These are phyloP conservation scores for Xerus rutilus DNA, from an alignment of 2,797 vertebrate species.

Conservation along the genomic window DNA sequence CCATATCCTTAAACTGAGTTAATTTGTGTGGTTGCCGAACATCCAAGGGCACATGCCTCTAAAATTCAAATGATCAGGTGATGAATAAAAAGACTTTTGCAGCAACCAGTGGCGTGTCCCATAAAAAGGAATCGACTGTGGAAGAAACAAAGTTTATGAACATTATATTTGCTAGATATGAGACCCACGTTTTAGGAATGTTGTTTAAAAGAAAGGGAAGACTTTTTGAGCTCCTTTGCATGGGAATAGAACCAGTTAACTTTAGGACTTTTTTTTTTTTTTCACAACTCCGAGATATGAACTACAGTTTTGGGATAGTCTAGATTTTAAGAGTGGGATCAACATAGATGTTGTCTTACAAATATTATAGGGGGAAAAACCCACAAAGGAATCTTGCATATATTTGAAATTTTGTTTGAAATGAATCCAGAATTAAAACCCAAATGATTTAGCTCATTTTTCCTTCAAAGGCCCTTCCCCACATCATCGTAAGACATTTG, in stretches of 20 bases:
- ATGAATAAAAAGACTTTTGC: too few relatives aligned
- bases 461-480: background rate
- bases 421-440: background rate
- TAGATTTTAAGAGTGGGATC: background rate
- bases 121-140: background rate
- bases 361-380: background rate
- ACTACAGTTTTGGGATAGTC: background rate
- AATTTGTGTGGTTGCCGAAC: background rate
- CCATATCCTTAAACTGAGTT: background rate
- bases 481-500: background rate
- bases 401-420: constrained; percentile 32
- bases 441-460: background rate
- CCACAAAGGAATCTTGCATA: background rate
- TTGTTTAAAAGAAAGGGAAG: background rate
- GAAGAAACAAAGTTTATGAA: background rate
- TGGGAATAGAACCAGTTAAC: background rate
- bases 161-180: background rate
- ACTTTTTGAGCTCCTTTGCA: background rate
- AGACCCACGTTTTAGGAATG: background rate
- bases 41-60: background rate
- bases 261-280: background rate
- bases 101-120: background rate
- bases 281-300: background rate
- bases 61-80: background rate
- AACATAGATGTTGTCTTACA: background rate